Evolutionary conservation across 92 coral and sea anemone species (phyloP), one percentile per base, ranked within the genome.

Genomic region (Phenganax marumi): DNA sequence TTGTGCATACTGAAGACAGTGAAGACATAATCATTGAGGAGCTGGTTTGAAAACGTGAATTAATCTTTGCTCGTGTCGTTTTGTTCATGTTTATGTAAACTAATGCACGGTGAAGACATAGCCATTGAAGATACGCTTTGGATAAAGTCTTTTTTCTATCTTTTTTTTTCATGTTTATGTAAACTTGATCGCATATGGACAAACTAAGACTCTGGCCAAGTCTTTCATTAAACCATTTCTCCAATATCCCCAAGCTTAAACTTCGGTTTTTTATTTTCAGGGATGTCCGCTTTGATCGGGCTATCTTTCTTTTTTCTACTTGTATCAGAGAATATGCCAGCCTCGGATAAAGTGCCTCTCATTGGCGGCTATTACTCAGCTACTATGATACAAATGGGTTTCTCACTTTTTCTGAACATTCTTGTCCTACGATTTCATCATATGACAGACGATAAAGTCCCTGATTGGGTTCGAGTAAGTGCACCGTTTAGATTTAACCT

Each of bases 301-400:
- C 71, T 93, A 68, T 91, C 97, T 17, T 93, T 93, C 88, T 93
- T 93, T 73, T 93, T 93, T 50, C 93, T 93, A 10, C 86, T 93
- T 65, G 97, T 93, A 72, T 96, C 97, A 18, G 97, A 93, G 61
- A 91, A 91, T 87, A 93, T 93, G 97, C 97, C 97, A 7, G 91
- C 93, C 13, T 88, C 97, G 0, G 97, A 91, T 19, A 86, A 88
- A 2, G 92, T 93, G 0, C 97, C 97, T 0, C 89, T 93, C 47
- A 90, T 93, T 23, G 97, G 97, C 3, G 84, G 74, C 24, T 93
- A 93, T 87, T 93, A 93, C 88, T 88, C 97, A 0, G 91, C 91
- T 51, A 93, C 97, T 1, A 86, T 93, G 92, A 73, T 93, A 8
- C 87, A 93, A 68, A 92, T 93, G 84, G 92, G 91, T 1, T 81